Evolutionary conservation across 2,797 vertebrate genomes (phyloP).

Genomic region (Pangasius mekongensis): DNA sequence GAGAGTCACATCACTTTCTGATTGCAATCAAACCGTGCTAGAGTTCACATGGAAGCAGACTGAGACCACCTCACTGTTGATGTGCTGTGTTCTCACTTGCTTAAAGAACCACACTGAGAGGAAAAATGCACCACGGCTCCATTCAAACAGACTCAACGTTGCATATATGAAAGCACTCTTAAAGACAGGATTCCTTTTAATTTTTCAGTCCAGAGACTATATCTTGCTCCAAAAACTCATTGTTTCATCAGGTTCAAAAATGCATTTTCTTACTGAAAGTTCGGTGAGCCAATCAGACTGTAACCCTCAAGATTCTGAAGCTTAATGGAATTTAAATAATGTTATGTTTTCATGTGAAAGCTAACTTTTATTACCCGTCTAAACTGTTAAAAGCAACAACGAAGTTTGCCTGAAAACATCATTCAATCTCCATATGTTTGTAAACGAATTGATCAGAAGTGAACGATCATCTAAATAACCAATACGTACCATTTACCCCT

Average conservation of each 20-base stretch:
- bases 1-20: neutral
- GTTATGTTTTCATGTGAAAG: neutral
- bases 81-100: neutral
- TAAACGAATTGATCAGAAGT: too few species aligned
- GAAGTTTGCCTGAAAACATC: too few species aligned
- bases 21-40: neutral
- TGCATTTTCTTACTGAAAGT: too few species aligned
- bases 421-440: too few species aligned
- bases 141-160: neutral
- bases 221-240: neutral
- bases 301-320: neutral
- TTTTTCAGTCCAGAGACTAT: neutral
- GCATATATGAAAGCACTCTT: neutral
- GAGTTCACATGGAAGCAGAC: neutral
- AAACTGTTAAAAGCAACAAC: neutral
- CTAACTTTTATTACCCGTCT: too few species aligned
- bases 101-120: neutral
- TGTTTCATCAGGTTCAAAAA: neutral
- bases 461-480: too few species aligned
- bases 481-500: too few species aligned
- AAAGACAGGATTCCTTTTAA: neutral
- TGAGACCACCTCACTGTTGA: neutral
- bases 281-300: too few species aligned
- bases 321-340: too few species aligned
- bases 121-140: neutral